Base-by-base conservation (phyloP, 2,888 invertebrate species). In the Leptopilina drosophilae region DNA sequence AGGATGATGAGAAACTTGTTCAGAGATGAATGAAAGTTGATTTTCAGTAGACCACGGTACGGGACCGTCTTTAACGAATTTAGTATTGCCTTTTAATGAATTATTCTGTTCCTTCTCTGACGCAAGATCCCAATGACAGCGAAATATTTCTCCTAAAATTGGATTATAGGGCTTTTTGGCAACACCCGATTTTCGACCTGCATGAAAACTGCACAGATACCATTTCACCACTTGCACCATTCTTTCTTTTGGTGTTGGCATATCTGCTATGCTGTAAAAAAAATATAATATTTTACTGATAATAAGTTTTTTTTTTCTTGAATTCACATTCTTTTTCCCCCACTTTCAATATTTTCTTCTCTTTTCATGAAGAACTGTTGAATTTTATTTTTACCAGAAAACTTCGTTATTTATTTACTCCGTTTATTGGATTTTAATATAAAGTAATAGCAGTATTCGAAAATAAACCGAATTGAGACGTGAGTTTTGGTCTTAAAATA, bases 101-200 rank as follows among this genome's bases (percentile, higher is more conserved):
- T 84, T 86, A 69, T 89, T 88, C 14, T 78, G 40, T 73, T 77
- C 79, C 49, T 83, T 85, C 77, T 85, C 82, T n/a, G 84, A 88
- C 3, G 93, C 94, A 82, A 97, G 91, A 87, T 97, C 95, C 97
- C 97, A 97, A 91, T 96, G 94, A 90, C 97, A 98, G 81, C 96
- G 95, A 93, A 99, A 99, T 81, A 98, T 95, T 93, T 99, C 99
- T 1, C 99, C 99, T 87, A 99, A 93, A 85, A 99, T 97, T 5
- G 99, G 99, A 93, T 99, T 99, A 93, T 99, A 99, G 0, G 99
- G 99, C 91, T 99, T 99, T 93, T 99, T 99, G 83, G 99, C 99
- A 33, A 99, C 98, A 64, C 97, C 95, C 83, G 98, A 98, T 92
- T 98, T 98, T 83, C 99, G 95, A 0, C 99, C 99, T 3, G 99